These are phyloP conservation scores for Morone saxatilis DNA, from an alignment of 2,113 vertebrate genomes.

Conservation along the genomic window DNA sequence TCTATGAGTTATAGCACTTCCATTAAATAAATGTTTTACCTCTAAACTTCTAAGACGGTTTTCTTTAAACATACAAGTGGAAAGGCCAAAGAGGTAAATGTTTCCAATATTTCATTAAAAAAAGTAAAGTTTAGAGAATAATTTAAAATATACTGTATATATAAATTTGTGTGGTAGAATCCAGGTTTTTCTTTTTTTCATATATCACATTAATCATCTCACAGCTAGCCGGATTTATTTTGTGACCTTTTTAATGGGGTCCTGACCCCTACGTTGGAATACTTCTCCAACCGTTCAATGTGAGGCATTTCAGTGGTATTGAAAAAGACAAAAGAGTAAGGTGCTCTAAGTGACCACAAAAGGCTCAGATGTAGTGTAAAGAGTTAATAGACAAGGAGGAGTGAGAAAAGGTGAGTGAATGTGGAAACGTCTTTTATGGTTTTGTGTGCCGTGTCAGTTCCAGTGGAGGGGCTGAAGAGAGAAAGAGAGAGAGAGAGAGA, in stretches of 20 bases:
- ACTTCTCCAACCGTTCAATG: not conserved
- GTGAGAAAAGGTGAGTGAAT: conserved; percentile 35
- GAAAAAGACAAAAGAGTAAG: not conserved
- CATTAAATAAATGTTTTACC: not conserved
- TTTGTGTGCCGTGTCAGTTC: conserved; percentile 46
- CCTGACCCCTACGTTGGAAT: not conserved
- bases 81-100: not conserved
- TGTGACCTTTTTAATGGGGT: not conserved
- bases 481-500: not conserved
- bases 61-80: not conserved
- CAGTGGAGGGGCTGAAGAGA: conserved; percentile 14
- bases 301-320: not conserved
- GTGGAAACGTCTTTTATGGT: conserved; percentile 73
- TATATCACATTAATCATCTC: not conserved
- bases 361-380: conserved; percentile 20
- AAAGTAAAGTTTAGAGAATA: not conserved
- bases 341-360: not conserved
- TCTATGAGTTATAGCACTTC: not conserved
- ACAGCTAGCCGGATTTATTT: not conserved
- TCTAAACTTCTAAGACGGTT: not conserved
- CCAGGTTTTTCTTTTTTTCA: not conserved
- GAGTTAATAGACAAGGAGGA: conserved; percentile 30
- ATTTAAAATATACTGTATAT: not conserved
- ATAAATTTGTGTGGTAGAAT: not conserved
- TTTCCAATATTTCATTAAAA: not conserved